A percentile compares a stretch with the other conserved stretches of the same genome.
Evolutionary conservation across 37 sponge, comb jelly and placozoan genomes (phyloP).

Genomic region (Oscarella lobularis): DNA sequence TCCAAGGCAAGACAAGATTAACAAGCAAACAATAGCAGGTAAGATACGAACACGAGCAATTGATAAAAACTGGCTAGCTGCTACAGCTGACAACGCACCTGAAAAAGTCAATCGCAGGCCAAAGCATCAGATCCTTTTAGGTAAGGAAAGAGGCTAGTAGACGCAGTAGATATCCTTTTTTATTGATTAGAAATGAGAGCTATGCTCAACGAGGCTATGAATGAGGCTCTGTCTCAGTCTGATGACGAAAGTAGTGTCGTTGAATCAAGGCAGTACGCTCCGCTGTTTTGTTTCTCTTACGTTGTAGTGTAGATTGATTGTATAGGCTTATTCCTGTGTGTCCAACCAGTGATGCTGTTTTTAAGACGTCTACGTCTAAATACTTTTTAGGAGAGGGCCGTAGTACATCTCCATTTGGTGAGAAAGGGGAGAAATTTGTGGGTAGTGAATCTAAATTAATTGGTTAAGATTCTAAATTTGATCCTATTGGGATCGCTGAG

Average conservation of each 20-base stretch:
- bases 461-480: background rate
- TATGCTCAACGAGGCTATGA: constrained; percentile 26
- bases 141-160: no score
- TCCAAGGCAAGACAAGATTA: constrained; percentile 34
- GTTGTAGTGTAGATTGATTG: background rate
- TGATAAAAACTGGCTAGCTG: no score
- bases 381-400: constrained; percentile 87
- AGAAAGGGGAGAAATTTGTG: constrained; percentile 1
- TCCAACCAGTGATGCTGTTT: constrained; percentile 12
- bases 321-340: background rate
- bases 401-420: constrained; percentile 66
- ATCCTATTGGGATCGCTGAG: constrained; percentile 42
- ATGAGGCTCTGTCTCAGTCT: background rate
- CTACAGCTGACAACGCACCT: no score
- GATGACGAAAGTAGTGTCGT: constrained; percentile 5
- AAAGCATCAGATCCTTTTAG: constrained; percentile 29
- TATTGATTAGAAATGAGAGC: constrained; percentile 26
- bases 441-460: background rate
- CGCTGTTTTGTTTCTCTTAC: no score
- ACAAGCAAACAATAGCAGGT: constrained; percentile 19
- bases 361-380: constrained; percentile 32
- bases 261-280: no score
- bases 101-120: constrained; percentile 21
- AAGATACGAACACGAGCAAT: no score
- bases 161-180: no score